A percentile compares a stretch with the other conserved stretches of the same genome.
Evolutionary conservation across 2,888 invertebrate genomes (phyloP).

Genomic region (Clunio marinus): DNA sequence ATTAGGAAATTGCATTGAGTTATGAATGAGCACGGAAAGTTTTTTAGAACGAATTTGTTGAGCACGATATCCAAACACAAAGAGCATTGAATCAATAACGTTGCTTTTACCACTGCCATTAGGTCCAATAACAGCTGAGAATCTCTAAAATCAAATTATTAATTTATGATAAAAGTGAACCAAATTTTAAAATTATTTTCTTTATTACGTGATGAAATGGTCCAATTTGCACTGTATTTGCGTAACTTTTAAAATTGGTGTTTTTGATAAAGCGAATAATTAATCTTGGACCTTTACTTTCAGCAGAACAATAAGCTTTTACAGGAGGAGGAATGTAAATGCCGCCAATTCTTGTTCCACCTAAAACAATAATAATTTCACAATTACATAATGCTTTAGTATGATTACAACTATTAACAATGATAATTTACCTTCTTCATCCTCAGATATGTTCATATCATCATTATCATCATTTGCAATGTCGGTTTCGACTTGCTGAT

Average conservation of each 20-base stretch:
- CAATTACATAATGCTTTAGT: background rate
- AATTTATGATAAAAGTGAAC: conserved; percentile 13
- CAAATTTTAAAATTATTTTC: background rate
- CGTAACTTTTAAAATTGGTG: conserved; percentile 95
- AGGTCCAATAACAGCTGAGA: conserved; percentile 94
- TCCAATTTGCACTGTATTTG: conserved; percentile 74
- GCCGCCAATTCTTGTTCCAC: conserved; percentile 69
- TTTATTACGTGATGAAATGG: conserved; percentile 87
- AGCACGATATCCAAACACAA: conserved; percentile 97
- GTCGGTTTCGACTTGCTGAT: too few relatives aligned
- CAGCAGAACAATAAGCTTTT: conserved; percentile 64
- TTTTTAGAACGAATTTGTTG: conserved; percentile 95
- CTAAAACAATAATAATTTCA: conserved; percentile 46
- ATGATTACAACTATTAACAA: background rate
- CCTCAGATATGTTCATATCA: conserved; percentile 25
- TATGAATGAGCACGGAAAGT: conserved; percentile 86
- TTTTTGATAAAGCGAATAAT: conserved; percentile 89
- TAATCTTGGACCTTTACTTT: conserved; percentile 73
- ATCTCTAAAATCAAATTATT: conserved; percentile 62
- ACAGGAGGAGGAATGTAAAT: conserved; percentile 80
- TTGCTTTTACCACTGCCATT: conserved; percentile 99
- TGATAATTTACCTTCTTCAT: conserved; percentile 37
- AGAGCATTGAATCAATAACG: conserved; percentile 97
- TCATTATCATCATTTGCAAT: conserved; percentile 2
- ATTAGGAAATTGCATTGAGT: conserved; percentile 75